A percentile compares a stretch with the other conserved stretches of the same genome.
Evolutionary conservation across 2,797 vertebrate genomes (phyloP).

Genomic region (Meriones psammophilus): DNA sequence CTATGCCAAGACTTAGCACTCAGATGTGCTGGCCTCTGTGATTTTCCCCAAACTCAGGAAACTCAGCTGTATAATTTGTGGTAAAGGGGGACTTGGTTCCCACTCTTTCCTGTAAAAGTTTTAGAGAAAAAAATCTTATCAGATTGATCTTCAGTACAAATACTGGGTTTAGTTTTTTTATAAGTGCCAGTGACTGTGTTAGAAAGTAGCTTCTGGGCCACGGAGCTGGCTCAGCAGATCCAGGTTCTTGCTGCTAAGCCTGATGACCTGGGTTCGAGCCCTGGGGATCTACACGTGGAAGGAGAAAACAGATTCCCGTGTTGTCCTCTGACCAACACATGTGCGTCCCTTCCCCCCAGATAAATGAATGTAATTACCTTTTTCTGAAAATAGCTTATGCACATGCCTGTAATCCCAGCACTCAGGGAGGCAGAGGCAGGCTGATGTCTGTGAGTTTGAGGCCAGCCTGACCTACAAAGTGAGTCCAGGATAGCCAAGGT

Average conservation of each 20-base stretch:
- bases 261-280: background rate
- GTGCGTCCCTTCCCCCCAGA: background rate
- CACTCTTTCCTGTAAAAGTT: background rate
- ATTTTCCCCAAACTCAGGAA: background rate
- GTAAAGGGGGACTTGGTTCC: background rate
- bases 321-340: background rate
- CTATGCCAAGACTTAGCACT: background rate
- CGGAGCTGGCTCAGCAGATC: background rate
- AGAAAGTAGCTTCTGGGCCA: conserved; percentile 21
- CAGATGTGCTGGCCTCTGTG: background rate
- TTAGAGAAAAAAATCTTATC: background rate
- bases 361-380: background rate
- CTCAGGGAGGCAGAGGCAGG: too few relatives aligned
- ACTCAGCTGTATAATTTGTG: background rate
- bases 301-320: background rate
- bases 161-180: conserved; percentile 52
- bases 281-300: background rate
- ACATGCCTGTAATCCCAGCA: too few relatives aligned
- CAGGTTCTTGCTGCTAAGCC: background rate
- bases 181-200: conserved; percentile 10
- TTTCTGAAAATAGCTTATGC: background rate
- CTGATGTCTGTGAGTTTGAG: too few relatives aligned
- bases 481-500: too few relatives aligned
- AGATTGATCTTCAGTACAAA: conserved; percentile 65
- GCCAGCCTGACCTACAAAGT: too few relatives aligned